Evolutionary conservation across 2,113 vertebrate genomes (phyloP).

Genomic region (Pedionomus torquatus): DNA sequence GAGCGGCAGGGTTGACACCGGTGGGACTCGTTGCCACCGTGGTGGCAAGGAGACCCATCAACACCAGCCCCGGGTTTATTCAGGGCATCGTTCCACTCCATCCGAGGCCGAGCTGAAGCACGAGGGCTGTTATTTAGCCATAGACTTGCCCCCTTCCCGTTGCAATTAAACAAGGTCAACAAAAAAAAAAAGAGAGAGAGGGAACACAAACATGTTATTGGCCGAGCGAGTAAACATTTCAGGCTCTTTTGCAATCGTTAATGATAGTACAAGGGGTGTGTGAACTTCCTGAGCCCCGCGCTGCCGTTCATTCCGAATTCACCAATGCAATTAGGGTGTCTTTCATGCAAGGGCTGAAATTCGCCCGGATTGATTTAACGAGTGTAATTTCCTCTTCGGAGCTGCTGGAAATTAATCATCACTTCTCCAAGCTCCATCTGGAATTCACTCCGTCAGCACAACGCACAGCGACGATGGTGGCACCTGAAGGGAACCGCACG

Average conservation of each 20-base stretch:
- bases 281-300: constrained; percentile 49
- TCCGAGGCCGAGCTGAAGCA: background rate
- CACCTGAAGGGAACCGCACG: background rate
- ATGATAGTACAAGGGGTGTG: constrained; percentile 44
- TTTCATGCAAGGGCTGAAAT: constrained; percentile 42
- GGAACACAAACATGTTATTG: constrained; percentile 59
- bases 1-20: accelerated
- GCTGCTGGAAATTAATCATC: constrained; percentile 53
- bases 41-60: background rate
- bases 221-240: constrained; percentile 47
- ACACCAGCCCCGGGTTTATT: background rate
- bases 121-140: background rate
- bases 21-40: accelerated
- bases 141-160: background rate
- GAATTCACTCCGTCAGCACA: constrained; percentile 52
- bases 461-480: background rate
- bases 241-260: constrained; percentile 53
- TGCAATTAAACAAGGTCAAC: background rate
- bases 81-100: background rate
- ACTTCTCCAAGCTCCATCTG: background rate
- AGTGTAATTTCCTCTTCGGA: constrained; percentile 60
- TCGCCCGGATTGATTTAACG: constrained; percentile 18
- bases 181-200: background rate
- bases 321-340: constrained; percentile 37
- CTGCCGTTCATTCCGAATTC: background rate